phyloP scores from a whole-genome alignment of 2,113 vertebrate species.

The Myxocyprinus asiaticus region DNA sequence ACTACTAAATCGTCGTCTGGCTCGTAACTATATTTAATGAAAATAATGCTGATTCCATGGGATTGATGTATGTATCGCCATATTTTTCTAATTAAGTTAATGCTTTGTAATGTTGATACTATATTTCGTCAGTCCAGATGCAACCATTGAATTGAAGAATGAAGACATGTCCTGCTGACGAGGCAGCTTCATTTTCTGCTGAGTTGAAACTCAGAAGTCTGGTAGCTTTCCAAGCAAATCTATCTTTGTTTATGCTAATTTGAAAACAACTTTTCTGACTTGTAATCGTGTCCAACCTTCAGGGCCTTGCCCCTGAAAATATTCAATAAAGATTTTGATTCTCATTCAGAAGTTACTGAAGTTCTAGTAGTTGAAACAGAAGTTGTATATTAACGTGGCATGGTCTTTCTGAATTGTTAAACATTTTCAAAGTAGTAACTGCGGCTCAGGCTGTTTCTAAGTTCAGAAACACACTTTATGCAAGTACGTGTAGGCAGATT shows the following conservation, averaged over 20 bases:
- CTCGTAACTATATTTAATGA: background rate
- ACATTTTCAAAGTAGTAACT: no score
- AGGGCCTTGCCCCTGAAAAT: no score
- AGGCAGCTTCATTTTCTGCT: conserved; percentile 69
- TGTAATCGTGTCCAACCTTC: background rate
- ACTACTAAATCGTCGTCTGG: background rate
- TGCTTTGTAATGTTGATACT: conserved; percentile 50
- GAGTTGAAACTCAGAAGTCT: conserved; percentile 67
- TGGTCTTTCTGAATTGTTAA: no score
- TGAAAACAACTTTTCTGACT: conserved; percentile 29
- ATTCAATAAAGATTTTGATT: no score
- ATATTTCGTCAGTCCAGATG: conserved; percentile 53
- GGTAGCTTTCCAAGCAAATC: conserved; percentile 64
- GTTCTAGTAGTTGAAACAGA: no score
- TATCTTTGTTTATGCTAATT: conserved; percentile 50
- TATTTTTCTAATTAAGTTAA: conserved; percentile 16
- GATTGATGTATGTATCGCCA: no score
- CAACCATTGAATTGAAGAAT: conserved; percentile 64
- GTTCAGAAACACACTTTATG: no score
- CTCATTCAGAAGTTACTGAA: no score
- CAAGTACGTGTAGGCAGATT: no score
- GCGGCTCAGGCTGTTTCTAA: no score
- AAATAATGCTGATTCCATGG: background rate
- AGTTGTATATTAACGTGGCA: no score
- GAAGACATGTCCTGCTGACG: conserved; percentile 70